Evolutionary conservation across 2,113 vertebrate genomes (phyloP), one percentile per base, ranked within the genome.

Genomic region (Salminus brasiliensis): DNA sequence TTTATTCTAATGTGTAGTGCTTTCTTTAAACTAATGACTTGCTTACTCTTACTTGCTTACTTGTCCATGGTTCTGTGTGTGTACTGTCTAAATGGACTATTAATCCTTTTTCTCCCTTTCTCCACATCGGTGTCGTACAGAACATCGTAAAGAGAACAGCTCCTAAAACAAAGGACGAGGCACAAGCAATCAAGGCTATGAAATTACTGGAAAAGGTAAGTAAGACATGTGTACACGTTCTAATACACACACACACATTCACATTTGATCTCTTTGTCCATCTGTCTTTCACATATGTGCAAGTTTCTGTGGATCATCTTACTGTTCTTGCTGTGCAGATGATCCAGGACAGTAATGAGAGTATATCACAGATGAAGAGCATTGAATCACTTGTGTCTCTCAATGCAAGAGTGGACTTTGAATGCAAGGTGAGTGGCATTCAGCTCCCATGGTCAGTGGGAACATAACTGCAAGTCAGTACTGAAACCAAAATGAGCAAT

Each of bases 351-450:
- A 97, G 97, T 83, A 99, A 99, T 52, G 95, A 94, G 88, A 98
- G 95, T 25, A 97, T 98, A 81, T 93, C 96, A 77, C 94, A 95
- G 47, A 99, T 99, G 98, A 96, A 95, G 69, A 95, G 92, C 85
- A 98, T 97, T 0, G 98, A 99, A 88, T 96, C 97, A 30, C 91
- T 99, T 78, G 96, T 99, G 77, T 93, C 92, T 71, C 94, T 99
- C 70, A 98, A 95, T 85, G 94, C 96, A 75, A 98, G 94, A 86
- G 96, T 98, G 78, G 97, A 97, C 89, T 99, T 98, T 88, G 97
- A 97, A 71, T 97, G 97, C 92, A 97, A 92, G 92, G 97, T 98
- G 82, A 92, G 93, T 59, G n/a, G 72, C 2, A 27, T 67, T 8
- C 45, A 15, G 74, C 8, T 60, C 5, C 6, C 16, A 27, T 57